Base-by-base conservation (phyloP, 2,113 vertebrate species). In the Riparia riparia region DNA sequence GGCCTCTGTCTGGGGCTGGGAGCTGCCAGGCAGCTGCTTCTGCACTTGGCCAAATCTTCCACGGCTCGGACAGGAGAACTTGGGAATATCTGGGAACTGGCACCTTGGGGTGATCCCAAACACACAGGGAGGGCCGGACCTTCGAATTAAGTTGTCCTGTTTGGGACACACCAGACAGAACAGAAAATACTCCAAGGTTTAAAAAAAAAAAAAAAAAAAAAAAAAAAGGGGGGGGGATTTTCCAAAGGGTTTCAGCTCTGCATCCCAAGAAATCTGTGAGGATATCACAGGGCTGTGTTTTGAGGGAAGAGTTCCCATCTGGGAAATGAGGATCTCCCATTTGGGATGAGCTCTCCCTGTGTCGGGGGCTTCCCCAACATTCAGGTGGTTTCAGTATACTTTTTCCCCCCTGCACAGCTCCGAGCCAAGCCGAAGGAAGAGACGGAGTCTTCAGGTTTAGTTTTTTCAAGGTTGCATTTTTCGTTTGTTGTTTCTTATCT, bases 171-270 rank as follows among this genome's bases (percentile, higher is more conserved):
- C 37, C 37, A 37, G 37, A 37, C 37, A 53, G 88, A 84, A 51
- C 39, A 26, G 34, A n/a, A 60, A n/a, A 29, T 45, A 31, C n/a
- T 76, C 47, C 77, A 41, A 37, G 37, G 37, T 37, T 37, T 37
- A 37, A 37, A 37, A 37, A 37, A 37, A 37, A 37, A 37, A 37
- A 37, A 37, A 37, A 37, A 37, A 37, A 39, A 53, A 61, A 65
- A 92, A 56, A 68, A 37, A 41, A n/a, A n/a, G n/a, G n/a, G n/a
- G n/a, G n/a, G n/a, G n/a, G 91, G 49, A 65, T 95, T 96, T 95
- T 91, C 49, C 74, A 15, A 57, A 34, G 64, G 37, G 31, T 64
- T 89, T 71, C 16, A 37, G 37, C 47, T 74, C n/a, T 82, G 42
- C 14, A 73, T 29, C 17, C 4, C 3, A 34, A 81, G 58, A 84